phyloP scores from a whole-genome alignment of 1,140 invertebrate species.

The Eubasilissa regina region DNA sequence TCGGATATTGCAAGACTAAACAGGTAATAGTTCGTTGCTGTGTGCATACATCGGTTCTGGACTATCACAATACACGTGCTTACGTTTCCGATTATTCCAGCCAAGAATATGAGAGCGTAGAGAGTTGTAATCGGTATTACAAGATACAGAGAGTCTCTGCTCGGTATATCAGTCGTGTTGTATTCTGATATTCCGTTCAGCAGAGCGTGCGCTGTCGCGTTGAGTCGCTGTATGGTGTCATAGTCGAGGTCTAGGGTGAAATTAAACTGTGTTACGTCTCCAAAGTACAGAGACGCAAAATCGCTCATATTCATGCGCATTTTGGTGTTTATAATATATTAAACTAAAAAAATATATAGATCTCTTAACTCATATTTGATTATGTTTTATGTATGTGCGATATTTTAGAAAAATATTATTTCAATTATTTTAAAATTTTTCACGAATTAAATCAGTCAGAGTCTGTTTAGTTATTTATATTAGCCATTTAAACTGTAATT shows the following conservation, averaged over 20 bases:
- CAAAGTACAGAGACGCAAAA: conserved; percentile 52
- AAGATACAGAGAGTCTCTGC: conserved; percentile 71
- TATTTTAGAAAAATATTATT: too few relatives aligned
- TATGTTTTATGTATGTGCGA: too few relatives aligned
- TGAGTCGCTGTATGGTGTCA: conserved; percentile 40
- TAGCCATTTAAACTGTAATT: not conserved
- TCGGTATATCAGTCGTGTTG: conserved; percentile 62
- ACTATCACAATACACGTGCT: conserved; percentile 90
- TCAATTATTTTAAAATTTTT: too few relatives aligned
- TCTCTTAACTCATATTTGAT: too few relatives aligned
- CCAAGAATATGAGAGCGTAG: conserved; percentile 84
- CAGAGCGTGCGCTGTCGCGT: conserved; percentile 36
- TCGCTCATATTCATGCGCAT: conserved; percentile 46
- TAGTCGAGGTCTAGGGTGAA: conserved; percentile 47
- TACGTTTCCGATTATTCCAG: conserved; percentile 88
- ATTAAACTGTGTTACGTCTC: conserved; percentile 32
- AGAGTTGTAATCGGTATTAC: conserved; percentile 79
- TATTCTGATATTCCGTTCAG: conserved; percentile 54
- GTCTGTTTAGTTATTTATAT: not conserved
- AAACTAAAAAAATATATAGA: too few relatives aligned
- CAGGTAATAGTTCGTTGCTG: conserved; percentile 88
- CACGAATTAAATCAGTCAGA: not conserved
- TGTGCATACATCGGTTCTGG: conserved; percentile 87
- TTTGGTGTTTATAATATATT: too few relatives aligned
- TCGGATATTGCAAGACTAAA: conserved; percentile 92